Percentiles rank a stretch among this genome's conserved stretches.
These are phyloP conservation scores for Apeira syringaria DNA, from an alignment of 2,888 invertebrate genomes.

Conservation along the genomic window DNA sequence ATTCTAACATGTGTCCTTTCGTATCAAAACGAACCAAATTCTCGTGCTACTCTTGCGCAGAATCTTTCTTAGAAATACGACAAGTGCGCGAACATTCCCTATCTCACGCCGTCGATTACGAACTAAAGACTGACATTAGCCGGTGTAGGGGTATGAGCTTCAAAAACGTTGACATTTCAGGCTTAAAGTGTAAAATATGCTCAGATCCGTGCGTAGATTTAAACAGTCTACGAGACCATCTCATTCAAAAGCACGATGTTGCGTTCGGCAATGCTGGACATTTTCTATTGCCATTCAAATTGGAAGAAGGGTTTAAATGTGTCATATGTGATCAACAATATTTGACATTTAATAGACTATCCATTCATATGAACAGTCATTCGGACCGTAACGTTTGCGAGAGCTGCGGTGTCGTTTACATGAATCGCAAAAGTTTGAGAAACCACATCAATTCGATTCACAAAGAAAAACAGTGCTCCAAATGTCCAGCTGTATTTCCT, in stretches of 20 bases:
- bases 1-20: constrained; percentile 58
- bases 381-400: constrained; percentile 52
- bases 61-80: constrained; percentile 40
- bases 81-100: constrained; percentile 43
- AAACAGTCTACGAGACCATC: constrained; percentile 40
- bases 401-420: constrained; percentile 47
- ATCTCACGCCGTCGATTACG: constrained; percentile 36
- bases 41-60: constrained; percentile 49
- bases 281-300: constrained; percentile 48
- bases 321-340: constrained; percentile 40
- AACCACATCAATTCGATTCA: constrained; percentile 45
- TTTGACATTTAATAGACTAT: constrained; percentile 42
- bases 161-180: constrained; percentile 53
- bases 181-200: constrained; percentile 50
- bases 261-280: constrained; percentile 37
- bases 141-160: constrained; percentile 38
- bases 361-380: constrained; percentile 54
- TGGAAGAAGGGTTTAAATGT: constrained; percentile 43
- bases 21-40: constrained; percentile 49
- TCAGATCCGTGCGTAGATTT: constrained; percentile 32
- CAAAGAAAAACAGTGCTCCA: constrained; percentile 44
- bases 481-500: constrained; percentile 42
- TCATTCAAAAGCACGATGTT: constrained; percentile 39
- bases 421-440: constrained; percentile 45
- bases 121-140: constrained; percentile 28